phyloP scores from a whole-genome alignment of 37 sponge, comb jelly and placozoan genomes.

The Halisarca cf. caerulea region DNA sequence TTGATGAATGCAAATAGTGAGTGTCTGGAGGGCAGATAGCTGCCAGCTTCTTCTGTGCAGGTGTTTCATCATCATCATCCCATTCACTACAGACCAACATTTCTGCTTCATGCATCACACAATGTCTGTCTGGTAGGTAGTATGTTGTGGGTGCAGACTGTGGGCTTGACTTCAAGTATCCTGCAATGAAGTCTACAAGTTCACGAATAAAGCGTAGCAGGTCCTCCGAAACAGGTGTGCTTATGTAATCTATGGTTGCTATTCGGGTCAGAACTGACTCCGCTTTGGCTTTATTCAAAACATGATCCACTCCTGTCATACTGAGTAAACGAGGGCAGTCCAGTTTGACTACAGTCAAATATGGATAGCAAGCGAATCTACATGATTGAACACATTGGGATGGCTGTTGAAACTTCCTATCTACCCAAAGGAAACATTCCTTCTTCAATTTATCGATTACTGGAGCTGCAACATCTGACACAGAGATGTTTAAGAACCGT shows the following conservation, averaged over 20 bases:
- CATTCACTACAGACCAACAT: conserved; percentile 20
- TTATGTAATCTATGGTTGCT: background rate
- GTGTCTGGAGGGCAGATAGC: background rate
- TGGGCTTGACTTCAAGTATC: too few species aligned
- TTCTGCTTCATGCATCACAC: conserved; percentile 37
- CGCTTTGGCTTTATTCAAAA: background rate
- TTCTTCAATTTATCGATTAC: background rate
- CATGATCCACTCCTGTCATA: background rate
- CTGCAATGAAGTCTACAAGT: too few species aligned
- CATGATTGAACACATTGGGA: background rate
- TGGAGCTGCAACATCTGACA: background rate
- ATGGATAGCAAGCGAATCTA: background rate
- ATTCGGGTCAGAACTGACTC: background rate
- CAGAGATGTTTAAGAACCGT: background rate
- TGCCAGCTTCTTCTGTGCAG: background rate
- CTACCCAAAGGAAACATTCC: background rate
- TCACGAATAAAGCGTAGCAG: background rate
- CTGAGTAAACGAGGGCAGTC: background rate
- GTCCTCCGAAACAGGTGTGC: background rate
- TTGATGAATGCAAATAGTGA: conserved; percentile 24
- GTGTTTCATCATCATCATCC: conserved; percentile 14
- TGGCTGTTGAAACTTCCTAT: conserved; percentile 3
- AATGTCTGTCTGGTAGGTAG: conserved; percentile 48
- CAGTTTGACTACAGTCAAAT: background rate
- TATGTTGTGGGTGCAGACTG: too few species aligned